phyloP scores from a whole-genome alignment of 1,140 invertebrate genomes.

The Protaetia brevitarsis region DNA sequence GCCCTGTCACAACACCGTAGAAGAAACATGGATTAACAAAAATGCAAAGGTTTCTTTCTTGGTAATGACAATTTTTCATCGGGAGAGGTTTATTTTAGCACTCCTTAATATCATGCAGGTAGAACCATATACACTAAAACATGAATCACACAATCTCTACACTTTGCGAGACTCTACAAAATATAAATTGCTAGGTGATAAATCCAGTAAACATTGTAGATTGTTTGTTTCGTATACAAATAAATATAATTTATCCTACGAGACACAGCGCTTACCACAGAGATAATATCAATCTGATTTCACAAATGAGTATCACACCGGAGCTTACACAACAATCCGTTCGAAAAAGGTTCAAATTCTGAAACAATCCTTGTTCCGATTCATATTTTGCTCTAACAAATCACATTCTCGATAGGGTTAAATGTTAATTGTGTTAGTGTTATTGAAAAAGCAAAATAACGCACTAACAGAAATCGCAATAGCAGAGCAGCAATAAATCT shows the following conservation, averaged over 20 bases:
- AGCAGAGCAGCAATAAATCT: conserved; percentile 5
- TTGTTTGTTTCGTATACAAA: neutral
- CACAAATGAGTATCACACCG: neutral
- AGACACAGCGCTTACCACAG: neutral
- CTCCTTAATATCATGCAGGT: too few species aligned
- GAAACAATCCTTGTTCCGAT: neutral
- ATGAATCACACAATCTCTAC: neutral
- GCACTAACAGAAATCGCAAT: neutral
- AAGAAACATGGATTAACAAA: too few species aligned
- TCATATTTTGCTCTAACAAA: neutral
- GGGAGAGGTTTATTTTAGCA: too few species aligned
- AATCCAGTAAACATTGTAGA: neutral
- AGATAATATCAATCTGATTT: conserved; percentile 5
- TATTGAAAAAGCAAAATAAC: neutral
- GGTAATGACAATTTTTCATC: too few species aligned
- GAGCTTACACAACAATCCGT: neutral
- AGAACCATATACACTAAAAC: too few species aligned
- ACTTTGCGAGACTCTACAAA: neutral
- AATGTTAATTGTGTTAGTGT: conserved; percentile 7
- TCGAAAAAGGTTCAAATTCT: neutral
- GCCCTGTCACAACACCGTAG: too few species aligned
- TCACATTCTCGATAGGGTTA: conserved; percentile 15
- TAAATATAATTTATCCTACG: conserved; percentile 3
- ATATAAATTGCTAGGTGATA: neutral
- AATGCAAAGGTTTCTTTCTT: too few species aligned